Evolutionary conservation across 2,888 invertebrate genomes (phyloP), one percentile per base, ranked within the genome.

Genomic region (Spodoptera littoralis): DNA sequence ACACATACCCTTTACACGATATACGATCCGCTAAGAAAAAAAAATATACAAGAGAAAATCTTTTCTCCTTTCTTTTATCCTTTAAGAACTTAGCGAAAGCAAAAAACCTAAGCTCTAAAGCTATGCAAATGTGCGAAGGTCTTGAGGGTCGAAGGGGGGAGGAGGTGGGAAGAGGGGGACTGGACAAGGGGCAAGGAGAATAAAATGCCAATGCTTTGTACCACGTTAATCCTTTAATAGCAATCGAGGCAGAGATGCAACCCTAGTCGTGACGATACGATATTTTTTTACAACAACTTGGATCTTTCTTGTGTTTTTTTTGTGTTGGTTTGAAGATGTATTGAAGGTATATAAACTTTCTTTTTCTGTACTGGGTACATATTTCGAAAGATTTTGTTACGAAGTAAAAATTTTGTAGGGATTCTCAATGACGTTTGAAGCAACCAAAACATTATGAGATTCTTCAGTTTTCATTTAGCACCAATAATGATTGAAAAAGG

Each of bases 41-140:
- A 83, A 81, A 81, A 80, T 72, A 9, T 36, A 9, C 60, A 68
- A 70, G 71, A 71, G 77, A 64, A 83, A 83, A 82, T 77, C 74
- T 82, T 82, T 66, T 62, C 77, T 75, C 83, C 79, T 77, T 85
- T 86, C 79, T 87, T 90, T 91, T 90, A 92, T 92, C 91, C 90
- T 88, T 87, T 92, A 92, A 92, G 91, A 90, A 89, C 86, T 85
- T 82, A 86, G 86, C 77, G 79, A 83, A 83, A 86, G 88, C 83
- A 90, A 90, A 92, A 92, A 92, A 89, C 82, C 91, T 92, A 88
- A 92, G 90, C 90, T 86, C 84, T 85, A 92, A 92, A 92, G 92
- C 92, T 93, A 94, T 94, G 93, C 92, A 94, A 94, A 94, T 94
- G 89, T 91, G 88, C 88, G 88, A 91, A 92, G 90, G 91, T 92